phyloP scores from a whole-genome alignment of 2,888 invertebrate genomes.

The Eledone cirrhosa region DNA sequence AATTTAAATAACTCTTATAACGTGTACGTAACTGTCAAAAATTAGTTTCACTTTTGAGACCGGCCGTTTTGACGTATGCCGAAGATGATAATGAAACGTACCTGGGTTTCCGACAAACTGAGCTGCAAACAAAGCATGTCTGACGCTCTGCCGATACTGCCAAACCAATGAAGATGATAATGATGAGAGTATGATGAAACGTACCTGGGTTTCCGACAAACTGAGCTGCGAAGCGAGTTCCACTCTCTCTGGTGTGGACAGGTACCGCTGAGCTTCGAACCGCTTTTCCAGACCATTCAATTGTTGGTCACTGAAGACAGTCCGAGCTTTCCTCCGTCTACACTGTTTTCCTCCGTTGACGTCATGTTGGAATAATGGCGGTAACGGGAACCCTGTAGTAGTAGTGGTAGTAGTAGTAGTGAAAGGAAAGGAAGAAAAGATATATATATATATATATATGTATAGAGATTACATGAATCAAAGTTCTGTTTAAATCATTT shows the following conservation, averaged over 20 bases:
- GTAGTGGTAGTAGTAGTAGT: not conserved
- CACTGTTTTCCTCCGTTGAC: constrained; percentile 81
- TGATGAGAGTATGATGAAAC: not conserved
- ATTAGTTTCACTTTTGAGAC: no score
- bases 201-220: constrained; percentile 86
- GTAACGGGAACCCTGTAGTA: constrained; percentile 56
- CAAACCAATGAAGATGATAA: not conserved
- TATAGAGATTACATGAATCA: no score
- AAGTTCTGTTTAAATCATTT: no score
- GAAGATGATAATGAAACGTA: constrained; percentile 46
- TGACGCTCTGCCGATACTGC: no score
- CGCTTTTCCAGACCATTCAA: constrained; percentile 87
- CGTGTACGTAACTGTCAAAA: no score
- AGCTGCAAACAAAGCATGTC: no score
- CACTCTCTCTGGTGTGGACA: constrained; percentile 94
- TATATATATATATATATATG: no score
- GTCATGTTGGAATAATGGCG: constrained; percentile 71
- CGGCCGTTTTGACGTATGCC: no score
- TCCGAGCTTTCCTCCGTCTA: constrained; percentile 93
- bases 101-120: constrained; percentile 89
- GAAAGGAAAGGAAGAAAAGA: not conserved
- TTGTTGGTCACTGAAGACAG: constrained; percentile 79
- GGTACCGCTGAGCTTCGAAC: constrained; percentile 92
- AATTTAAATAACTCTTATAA: no score
- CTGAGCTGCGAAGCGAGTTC: constrained; percentile 92